These are phyloP conservation scores for Hemichromis elongatus DNA, from an alignment of 2,113 vertebrate species.

Conservation along the genomic window DNA sequence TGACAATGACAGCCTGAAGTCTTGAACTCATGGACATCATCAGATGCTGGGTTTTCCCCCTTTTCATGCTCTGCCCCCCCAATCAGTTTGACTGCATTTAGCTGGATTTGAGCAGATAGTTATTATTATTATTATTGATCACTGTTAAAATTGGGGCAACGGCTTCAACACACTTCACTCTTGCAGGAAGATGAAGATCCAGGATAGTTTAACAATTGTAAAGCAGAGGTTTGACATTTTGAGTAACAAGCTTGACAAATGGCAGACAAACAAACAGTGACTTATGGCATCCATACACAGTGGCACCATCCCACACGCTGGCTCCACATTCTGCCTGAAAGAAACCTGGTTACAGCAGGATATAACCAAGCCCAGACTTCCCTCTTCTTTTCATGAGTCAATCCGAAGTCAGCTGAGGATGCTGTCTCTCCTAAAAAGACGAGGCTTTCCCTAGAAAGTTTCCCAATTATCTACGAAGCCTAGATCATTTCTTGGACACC, in stretches of 20 bases:
- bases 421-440: fast-evolving
- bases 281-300: neutral
- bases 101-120: too few species aligned
- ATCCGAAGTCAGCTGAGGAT: neutral
- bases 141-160: neutral
- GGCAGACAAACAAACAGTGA: neutral
- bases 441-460: neutral
- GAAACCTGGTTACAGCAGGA: neutral
- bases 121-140: neutral
- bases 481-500: neutral
- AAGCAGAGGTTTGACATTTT: neutral
- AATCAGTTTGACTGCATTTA: too few species aligned
- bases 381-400: neutral
- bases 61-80: too few species aligned
- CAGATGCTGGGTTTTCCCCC: too few species aligned
- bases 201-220: neutral
- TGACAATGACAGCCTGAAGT: neutral
- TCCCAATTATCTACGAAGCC: neutral
- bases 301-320: neutral
- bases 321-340: neutral
- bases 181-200: fast-evolving
- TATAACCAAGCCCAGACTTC: neutral
- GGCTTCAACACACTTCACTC: neutral
- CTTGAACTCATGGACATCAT: too few species aligned
- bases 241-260: too few species aligned